A percentile compares a stretch with the other conserved stretches of the same genome.
These are phyloP conservation scores for Chiropotes sagulatus DNA, from an alignment of 2,797 vertebrate genomes.

Conservation along the genomic window DNA sequence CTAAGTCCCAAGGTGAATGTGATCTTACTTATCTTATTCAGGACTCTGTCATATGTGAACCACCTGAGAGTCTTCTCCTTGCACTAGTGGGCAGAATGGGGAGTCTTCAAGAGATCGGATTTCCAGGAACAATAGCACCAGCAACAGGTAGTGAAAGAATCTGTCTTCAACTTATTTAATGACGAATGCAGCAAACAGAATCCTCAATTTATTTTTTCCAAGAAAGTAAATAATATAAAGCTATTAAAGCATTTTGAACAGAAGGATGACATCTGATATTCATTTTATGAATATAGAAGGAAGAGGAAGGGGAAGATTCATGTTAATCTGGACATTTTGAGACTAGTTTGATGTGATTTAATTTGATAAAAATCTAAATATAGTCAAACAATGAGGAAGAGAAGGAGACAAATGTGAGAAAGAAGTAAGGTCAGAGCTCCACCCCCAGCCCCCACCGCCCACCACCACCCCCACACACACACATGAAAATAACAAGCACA, in stretches of 20 bases:
- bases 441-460: no score
- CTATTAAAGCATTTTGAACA: neutral
- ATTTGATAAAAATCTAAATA: constrained; percentile 13
- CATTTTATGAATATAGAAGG: constrained; percentile 13
- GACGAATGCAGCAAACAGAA: neutral
- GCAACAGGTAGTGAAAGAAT: neutral
- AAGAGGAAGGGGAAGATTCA: neutral
- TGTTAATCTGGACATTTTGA: neutral
- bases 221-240: neutral
- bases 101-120: neutral
- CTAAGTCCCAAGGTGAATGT: neutral
- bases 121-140: neutral
- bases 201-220: neutral
- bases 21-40: neutral
- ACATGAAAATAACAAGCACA: neutral
- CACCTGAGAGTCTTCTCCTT: neutral
- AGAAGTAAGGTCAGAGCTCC: neutral
- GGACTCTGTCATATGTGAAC: neutral
- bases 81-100: neutral
- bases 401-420: neutral
- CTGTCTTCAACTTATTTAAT: neutral
- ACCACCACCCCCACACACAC: no score
- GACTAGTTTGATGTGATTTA: neutral
- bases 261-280: neutral
- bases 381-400: neutral